Evolutionary conservation across 1,140 invertebrate genomes (phyloP), one percentile per base, ranked within the genome.

Genomic region (Diorhabda carinulata): DNA sequence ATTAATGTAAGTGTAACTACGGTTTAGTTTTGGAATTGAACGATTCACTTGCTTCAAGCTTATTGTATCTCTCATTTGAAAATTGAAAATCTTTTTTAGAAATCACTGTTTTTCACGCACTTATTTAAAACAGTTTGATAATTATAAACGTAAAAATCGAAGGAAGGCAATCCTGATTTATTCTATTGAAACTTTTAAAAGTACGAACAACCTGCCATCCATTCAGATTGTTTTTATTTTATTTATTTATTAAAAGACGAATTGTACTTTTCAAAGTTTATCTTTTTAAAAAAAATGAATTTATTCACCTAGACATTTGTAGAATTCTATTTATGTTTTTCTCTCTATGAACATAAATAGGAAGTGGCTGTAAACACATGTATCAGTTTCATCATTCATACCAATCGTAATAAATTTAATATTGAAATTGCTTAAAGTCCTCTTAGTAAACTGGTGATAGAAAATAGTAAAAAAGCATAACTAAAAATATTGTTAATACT

Each of bases 221-320:
- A 76, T 58, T 61, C 41, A 57, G 60, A 7, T 10, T 57, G 63
- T 64, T 64, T 66, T 70, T 69, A 67, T 66, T 58, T 70, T 42
- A 47, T 69, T 69, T 64, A 57, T 61, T 64, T 57, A 67, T 72
- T 65, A 68, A 58, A 68, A 63, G 66, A 60, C 64, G 61, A 72
- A 74, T 76, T 76, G 74, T 76, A 76, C 73, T 74, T 76, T 76
- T 74, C 43, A 76, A 76, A 74, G 73, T 73, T 74, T 75, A 66
- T 67, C 47, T 69, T 67, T 67, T 71, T 65, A 72, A 69, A 64
- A 68, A 64, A 64, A 44, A 62, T 69, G 65, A 64, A 64, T 67
- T 67, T 70, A 75, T 73, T 71, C 69, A 71, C 63, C 62, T 75
- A 75, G 68, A 74, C 47, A 62, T 72, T 70, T 75, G 72, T 73